Evolutionary conservation across 2,888 invertebrate genomes (phyloP).

Genomic region (Drosophila monieri): DNA sequence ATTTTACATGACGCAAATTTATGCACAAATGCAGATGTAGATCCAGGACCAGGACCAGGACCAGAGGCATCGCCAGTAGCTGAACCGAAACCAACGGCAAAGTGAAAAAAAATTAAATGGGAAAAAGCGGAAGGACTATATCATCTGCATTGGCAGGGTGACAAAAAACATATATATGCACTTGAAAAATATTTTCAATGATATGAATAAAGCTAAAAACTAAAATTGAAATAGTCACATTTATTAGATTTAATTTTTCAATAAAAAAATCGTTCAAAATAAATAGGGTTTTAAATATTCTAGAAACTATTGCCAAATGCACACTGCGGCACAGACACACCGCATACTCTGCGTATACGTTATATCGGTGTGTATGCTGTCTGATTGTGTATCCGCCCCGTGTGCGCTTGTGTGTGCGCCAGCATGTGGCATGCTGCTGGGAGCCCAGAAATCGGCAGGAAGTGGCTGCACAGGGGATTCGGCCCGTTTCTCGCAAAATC

Average conservation of each 20-base stretch:
- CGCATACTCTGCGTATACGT: slow-evolving; percentile 42
- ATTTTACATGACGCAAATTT: slow-evolving; percentile 72
- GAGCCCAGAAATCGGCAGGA: slow-evolving; percentile 57
- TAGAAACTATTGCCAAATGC: too few species aligned
- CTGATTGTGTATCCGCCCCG: slow-evolving; percentile 21
- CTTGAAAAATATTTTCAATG: slow-evolving; percentile 2
- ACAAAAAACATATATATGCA: slow-evolving; percentile 22
- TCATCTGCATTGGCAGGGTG: slow-evolving; percentile 25
- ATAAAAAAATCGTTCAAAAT: too few species aligned
- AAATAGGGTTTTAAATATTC: too few species aligned
- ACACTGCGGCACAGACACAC: too few species aligned
- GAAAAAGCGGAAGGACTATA: background rate
- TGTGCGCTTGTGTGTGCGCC: slow-evolving; percentile 65
- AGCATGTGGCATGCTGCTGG: slow-evolving; percentile 59
- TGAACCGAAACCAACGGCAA: slow-evolving; percentile 18
- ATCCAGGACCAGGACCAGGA: slow-evolving; percentile 12
- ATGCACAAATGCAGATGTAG: slow-evolving; percentile 55
- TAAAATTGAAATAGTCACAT: too few species aligned
- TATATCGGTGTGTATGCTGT: slow-evolving; percentile 26
- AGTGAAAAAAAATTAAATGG: slow-evolving; percentile 18
- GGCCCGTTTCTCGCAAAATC: slow-evolving; percentile 20
- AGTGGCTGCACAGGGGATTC: slow-evolving; percentile 22
- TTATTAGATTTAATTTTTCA: too few species aligned
- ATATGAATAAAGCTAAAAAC: too few species aligned
- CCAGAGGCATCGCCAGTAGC: background rate